Base-by-base conservation (phyloP, 2,888 invertebrate species). In the Andrena flavipes region DNA sequence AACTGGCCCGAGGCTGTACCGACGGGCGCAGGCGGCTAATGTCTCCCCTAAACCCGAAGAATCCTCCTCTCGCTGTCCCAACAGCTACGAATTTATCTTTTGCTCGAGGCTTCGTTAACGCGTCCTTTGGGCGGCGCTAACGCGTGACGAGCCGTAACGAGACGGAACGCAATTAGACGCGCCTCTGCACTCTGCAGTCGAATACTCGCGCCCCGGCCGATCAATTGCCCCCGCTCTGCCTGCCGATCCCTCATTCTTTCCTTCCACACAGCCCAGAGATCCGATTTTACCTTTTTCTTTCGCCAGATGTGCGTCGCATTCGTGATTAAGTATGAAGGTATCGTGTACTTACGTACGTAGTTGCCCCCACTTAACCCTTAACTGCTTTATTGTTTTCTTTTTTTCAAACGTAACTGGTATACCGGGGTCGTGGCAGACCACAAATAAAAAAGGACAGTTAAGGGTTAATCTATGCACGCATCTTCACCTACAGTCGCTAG, bases 1-100 rank as follows among this genome's bases (percentile, higher is more conserved):
- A 48, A 68, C 59, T 64, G 73, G 72, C 78, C 64, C 63, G 77
- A 74, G 73, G 64, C 69, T 54, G 54, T 73, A 49, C 35, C 79
- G 77, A 16, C 42, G 42, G 42, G 42, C 42, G 42, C 16, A 42
- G 49, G 23, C 63, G 72, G 78, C 80, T 82, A 81, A 86, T 84
- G 80, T 69, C 48, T 29, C 70, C 71, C 65, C 71, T 79, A 76
- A 84, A 83, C 29, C 75, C 60, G 73, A 74, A 49, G 74, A 84
- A 82, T 77, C 72, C 71, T 65, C 42, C 72, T 68, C 65, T 16
- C 59, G 64, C 49, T 23, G 48, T 72, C 70, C 70, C 70, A 51
- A n/a, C 63, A 33, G 23, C 8, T 29, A 13, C 70, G 35, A 20
- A 63, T 70, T 70, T 60, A 54, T 49, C 68, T 59, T 60, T 48